phyloP scores from a whole-genome alignment of 2,888 invertebrate genomes.

The Tinea semifulvella region DNA sequence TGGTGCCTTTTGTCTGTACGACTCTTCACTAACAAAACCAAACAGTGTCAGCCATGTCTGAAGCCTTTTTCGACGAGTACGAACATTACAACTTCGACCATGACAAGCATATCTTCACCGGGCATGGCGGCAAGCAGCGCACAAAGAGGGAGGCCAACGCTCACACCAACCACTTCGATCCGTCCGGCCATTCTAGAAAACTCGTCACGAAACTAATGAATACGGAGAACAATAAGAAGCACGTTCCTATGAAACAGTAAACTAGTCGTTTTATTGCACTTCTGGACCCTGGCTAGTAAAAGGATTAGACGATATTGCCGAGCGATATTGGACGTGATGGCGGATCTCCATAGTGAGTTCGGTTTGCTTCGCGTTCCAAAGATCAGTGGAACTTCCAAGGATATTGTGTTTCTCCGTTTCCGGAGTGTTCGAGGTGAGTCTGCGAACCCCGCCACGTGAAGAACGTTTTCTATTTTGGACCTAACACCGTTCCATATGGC shows the following conservation, averaged over 20 bases:
- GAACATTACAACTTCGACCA: conserved; percentile 95
- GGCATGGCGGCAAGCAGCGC: conserved; percentile 91
- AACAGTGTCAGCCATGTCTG: conserved; percentile 74
- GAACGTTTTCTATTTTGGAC: conserved; percentile 30
- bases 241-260: conserved; percentile 19
- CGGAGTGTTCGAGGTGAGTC: conserved; percentile 3
- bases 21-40: not conserved
- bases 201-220: conserved; percentile 86
- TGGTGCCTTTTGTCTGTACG: not conserved
- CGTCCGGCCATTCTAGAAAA: conserved; percentile 93
- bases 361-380: conserved; percentile 41
- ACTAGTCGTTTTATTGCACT: conserved; percentile 14
- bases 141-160: conserved; percentile 87
- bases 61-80: conserved; percentile 87
- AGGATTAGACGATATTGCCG: conserved; percentile 46
- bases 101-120: conserved; percentile 87
- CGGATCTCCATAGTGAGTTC: conserved; percentile 49
- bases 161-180: conserved; percentile 92
- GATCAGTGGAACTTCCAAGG: conserved; percentile 57
- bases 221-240: conserved; percentile 82
- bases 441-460: conserved; percentile 19
- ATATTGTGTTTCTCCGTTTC: conserved; percentile 15
- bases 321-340: conserved; percentile 54
- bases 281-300: conserved; percentile 48
- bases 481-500: conserved; percentile 47